A percentile compares a stretch with the other conserved stretches of the same genome.
Evolutionary conservation across 53 echinoderm and acorn worm genomes (phyloP).

Genomic region (Echinometra lucunter): DNA sequence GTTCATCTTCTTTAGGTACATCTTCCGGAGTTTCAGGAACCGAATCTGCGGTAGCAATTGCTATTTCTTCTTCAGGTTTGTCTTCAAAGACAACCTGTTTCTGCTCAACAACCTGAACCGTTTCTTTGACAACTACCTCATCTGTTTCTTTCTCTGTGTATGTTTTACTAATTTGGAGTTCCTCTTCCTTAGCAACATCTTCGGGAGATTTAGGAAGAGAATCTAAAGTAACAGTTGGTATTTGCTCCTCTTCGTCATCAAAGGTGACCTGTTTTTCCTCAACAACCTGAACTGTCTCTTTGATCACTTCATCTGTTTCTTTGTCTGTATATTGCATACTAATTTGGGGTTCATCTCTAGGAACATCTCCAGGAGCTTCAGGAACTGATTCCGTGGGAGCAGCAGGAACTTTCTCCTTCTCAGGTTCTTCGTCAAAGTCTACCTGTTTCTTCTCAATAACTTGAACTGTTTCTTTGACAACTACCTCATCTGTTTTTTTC

Average conservation of each 20-base stretch:
- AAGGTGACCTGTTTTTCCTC: slow-evolving; percentile 37
- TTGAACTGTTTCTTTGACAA: slow-evolving; percentile 56
- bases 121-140: slow-evolving; percentile 53
- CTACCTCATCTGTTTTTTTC: slow-evolving; percentile 36
- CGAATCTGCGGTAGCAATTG: not conserved
- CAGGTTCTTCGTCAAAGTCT: not conserved
- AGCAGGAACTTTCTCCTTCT: not conserved
- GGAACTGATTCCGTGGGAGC: not conserved
- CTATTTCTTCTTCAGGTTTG: not conserved
- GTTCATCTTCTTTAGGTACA: slow-evolving; percentile 7
- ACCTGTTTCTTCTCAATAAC: slow-evolving; percentile 57
- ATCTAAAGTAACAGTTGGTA: not conserved
- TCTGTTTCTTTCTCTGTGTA: not conserved
- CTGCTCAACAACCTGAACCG: slow-evolving; percentile 42
- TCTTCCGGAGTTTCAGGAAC: not conserved
- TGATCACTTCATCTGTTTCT: slow-evolving; percentile 41
- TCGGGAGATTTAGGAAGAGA: not conserved
- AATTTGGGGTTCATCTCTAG: not conserved
- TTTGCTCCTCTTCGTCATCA: not conserved
- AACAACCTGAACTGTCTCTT: slow-evolving; percentile 51
- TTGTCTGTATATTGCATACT: not conserved
- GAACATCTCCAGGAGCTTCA: slow-evolving; percentile 3
- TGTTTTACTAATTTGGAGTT: no score
- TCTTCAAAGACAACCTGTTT: not conserved
- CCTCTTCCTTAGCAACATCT: not conserved